Percentiles rank a stretch among this genome's conserved stretches.
Evolutionary conservation across 1,140 invertebrate species (phyloP).

Genomic region (Drosophila sturtevanti): DNA sequence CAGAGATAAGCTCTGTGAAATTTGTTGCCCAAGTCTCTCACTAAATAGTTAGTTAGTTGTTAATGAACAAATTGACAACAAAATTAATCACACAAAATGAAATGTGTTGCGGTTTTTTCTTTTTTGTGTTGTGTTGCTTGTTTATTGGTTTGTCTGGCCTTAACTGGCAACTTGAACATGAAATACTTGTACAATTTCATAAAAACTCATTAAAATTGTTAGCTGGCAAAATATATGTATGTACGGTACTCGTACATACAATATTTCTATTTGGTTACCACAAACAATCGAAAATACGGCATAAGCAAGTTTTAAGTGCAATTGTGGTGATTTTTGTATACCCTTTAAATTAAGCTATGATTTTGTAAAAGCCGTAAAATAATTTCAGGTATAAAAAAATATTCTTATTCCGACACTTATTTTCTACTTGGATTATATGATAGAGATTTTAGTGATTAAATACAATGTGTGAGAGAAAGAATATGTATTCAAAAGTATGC

Average conservation of each 20-base stretch:
- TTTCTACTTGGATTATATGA: too few species aligned
- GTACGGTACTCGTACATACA: slow-evolving; percentile 13
- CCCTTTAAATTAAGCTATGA: background rate
- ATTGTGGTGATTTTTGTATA: background rate
- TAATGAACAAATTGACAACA: slow-evolving; percentile 56
- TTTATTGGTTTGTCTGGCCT: slow-evolving; percentile 38
- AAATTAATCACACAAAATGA: slow-evolving; percentile 61
- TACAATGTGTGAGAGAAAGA: too few species aligned
- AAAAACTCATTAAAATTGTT: slow-evolving; percentile 75
- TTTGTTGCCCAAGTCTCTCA: slow-evolving; percentile 56
- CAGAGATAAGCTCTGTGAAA: slow-evolving; percentile 3
- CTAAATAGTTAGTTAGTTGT: slow-evolving; percentile 46
- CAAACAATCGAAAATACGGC: slow-evolving; percentile 36
- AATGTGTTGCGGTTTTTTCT: slow-evolving; percentile 44
- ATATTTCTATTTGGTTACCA: slow-evolving; percentile 31
- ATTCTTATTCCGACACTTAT: too few species aligned
- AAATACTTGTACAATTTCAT: slow-evolving; percentile 65
- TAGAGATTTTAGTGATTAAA: too few species aligned
- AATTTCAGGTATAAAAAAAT: too few species aligned
- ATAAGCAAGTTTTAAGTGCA: background rate
- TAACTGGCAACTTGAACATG: slow-evolving; percentile 50
- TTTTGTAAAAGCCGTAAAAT: too few species aligned
- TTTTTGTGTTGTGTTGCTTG: slow-evolving; percentile 26
- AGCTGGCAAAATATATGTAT: slow-evolving; percentile 33
- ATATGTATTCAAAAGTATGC: too few species aligned